Conservation (phyloP, 2,797 vertebrate genomes). For the Peromyscus melanophrys region DNA sequence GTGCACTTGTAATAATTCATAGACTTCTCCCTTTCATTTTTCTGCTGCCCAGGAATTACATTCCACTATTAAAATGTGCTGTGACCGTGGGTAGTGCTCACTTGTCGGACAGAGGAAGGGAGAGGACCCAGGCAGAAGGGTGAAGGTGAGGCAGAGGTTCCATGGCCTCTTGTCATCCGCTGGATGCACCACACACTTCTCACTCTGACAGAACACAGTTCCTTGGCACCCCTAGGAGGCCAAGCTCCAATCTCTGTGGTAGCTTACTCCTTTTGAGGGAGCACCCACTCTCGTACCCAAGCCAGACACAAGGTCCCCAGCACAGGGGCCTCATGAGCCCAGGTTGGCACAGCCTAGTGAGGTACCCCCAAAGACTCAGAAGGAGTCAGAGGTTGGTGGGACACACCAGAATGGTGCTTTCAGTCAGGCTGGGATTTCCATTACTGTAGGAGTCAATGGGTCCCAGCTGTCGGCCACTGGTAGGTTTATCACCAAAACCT, state of each 20-base stretch:
- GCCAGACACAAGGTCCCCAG: neutral
- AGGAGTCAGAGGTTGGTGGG: neutral
- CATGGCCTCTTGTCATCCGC: neutral
- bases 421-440: neutral
- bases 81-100: constrained; percentile 74
- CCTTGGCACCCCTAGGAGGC: neutral
- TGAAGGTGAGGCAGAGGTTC: neutral
- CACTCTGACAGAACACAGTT: neutral
- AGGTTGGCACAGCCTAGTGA: neutral
- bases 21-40: constrained; percentile 92
- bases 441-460: neutral
- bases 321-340: neutral
- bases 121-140: accelerated
- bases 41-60: constrained; percentile 89
- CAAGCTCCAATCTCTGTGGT: neutral
- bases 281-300: neutral
- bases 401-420: neutral
- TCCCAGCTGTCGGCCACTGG: neutral
- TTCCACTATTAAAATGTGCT: constrained; percentile 85
- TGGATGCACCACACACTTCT: accelerated
- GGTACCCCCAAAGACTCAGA: neutral
- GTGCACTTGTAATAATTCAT: constrained; percentile 95
- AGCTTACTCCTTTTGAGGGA: neutral
- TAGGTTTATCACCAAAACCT: neutral
- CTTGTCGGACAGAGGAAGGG: constrained; percentile 57